A percentile compares a stretch with the other conserved stretches of the same genome.
Evolutionary conservation across 2,113 vertebrate species (phyloP).

Genomic region (Ailurus styani): DNA sequence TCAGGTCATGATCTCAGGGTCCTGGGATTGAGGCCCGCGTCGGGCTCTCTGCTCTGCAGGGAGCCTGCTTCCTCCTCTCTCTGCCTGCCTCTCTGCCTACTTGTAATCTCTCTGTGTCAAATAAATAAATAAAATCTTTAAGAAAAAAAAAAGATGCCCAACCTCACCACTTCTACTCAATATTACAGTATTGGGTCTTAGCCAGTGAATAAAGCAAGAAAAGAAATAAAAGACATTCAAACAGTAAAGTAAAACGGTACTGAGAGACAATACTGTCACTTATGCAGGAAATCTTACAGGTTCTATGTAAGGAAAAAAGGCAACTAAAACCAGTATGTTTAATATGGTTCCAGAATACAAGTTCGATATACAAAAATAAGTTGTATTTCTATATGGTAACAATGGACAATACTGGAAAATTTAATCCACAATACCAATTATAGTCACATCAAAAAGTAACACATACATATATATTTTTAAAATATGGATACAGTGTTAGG

Average conservation of each 20-base stretch:
- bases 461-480: neutral
- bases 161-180: neutral
- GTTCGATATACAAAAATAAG: neutral
- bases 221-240: neutral
- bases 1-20: too few species aligned
- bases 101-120: too few species aligned
- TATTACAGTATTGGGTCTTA: neutral
- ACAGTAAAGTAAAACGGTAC: neutral
- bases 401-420: neutral
- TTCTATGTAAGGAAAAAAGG: neutral
- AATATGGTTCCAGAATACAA: neutral
- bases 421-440: neutral
- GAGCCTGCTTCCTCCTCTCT: too few species aligned
- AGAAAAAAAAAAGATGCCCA: too few species aligned
- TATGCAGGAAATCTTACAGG: neutral
- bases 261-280: neutral
- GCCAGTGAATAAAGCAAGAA: neutral
- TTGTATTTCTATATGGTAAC: neutral
- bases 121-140: too few species aligned
- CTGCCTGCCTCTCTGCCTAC: too few species aligned
- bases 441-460: neutral
- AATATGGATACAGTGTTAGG: neutral
- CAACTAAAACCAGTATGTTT: neutral
- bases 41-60: too few species aligned
- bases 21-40: too few species aligned